Base-by-base conservation (phyloP, 2,888 invertebrate genomes). In the Herminia tarsipennalis region DNA sequence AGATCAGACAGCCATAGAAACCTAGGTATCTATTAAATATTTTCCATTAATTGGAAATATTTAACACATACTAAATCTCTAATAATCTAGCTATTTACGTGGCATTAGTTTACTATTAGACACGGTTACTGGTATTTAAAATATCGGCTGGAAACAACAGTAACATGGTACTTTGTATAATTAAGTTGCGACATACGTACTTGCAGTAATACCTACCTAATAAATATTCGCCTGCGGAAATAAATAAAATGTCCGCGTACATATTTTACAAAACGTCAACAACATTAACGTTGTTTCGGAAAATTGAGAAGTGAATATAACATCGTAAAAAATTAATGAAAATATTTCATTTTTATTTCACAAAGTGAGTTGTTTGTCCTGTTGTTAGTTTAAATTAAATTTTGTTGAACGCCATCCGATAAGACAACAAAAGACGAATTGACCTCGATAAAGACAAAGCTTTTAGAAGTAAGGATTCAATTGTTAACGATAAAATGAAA, bases 311-410 rank as follows among this genome's bases (percentile, higher is more conserved):
- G n/a, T 34, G 14, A n/a, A n/a, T n/a, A n/a, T 2, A 6, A 9
- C 3, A 16, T 34, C 21, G 5, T 18, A 32, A 14, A 34, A 22
- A 2, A 4, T n/a, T 6, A 5, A n/a, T 5, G 2, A 20, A 46
- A 52, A 18, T 4, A 24, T 12, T 29, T 4, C n/a, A 41, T 34
- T 33, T 49, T 53, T 43, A 48, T 37, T 36, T 35, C 39, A 33
- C 38, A 39, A 22, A 41, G 24, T 18, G 48, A 29, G 33, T 40
- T 29, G 21, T 9, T 53, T 52, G 39, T 8, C 9, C 14, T 22
- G 20, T 35, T 32, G 32, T 25, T 53, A 49, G 49, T 53, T 49
- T 42, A 45, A 48, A 57, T 40, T 37, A 38, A 32, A 35, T 53
- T 44, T 36, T 43, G 29, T 39, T 24, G 24, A 24, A 39, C 29